These are phyloP conservation scores for Melanotaenia nigrans DNA, from an alignment of 2,797 vertebrate genomes.

Conservation along the genomic window DNA sequence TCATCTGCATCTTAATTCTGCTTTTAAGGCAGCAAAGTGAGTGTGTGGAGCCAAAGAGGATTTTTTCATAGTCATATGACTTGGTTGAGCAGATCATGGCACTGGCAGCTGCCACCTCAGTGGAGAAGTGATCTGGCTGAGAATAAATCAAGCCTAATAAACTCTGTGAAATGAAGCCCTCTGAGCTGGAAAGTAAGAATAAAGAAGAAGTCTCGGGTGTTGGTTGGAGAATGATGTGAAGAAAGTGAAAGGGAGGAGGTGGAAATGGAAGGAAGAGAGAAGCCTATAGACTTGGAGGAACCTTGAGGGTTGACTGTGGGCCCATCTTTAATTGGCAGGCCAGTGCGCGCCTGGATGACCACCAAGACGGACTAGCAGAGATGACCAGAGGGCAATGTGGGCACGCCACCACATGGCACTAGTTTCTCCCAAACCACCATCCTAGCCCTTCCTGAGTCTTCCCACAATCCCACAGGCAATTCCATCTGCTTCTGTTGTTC, in stretches of 20 bases:
- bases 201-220: constrained; percentile 60
- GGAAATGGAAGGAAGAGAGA: constrained; percentile 41
- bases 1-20: constrained; percentile 47
- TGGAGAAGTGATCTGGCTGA: constrained; percentile 50
- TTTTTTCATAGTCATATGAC: constrained; percentile 31
- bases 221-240: constrained; percentile 47
- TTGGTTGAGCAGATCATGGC: constrained; percentile 23
- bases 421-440: constrained; percentile 51
- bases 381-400: constrained; percentile 75
- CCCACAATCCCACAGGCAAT: constrained; percentile 78
- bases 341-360: constrained; percentile 76
- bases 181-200: constrained; percentile 57
- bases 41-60: constrained; percentile 26
- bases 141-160: constrained; percentile 42
- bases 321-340: constrained; percentile 84
- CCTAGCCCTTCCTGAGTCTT: constrained; percentile 69
- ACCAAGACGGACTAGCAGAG: constrained; percentile 74
- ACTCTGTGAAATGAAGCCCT: constrained; percentile 39
- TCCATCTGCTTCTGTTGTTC: constrained; percentile 80
- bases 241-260: constrained; percentile 32
- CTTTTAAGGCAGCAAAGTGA: constrained; percentile 30
- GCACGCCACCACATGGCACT: constrained; percentile 79
- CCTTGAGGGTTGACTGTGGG: constrained; percentile 76
- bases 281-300: constrained; percentile 55
- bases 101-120: constrained; percentile 30